phyloP scores from a whole-genome alignment of 2,888 invertebrate genomes.

The Gymnosoma rotundatum region DNA sequence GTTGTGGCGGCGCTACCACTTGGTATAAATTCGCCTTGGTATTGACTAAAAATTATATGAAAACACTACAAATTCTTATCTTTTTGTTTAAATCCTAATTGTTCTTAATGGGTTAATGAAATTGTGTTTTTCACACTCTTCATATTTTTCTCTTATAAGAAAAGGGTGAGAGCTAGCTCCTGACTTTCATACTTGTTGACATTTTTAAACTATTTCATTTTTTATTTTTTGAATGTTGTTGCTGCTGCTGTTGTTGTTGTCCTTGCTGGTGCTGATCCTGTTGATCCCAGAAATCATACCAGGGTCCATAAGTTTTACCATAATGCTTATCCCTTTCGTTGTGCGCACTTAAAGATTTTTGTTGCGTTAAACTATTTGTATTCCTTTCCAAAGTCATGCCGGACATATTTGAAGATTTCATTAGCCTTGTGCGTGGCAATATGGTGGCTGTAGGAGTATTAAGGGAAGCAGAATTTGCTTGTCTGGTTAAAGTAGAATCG shows the following conservation, averaged over 20 bases:
- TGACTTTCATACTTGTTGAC: not conserved
- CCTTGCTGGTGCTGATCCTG: constrained; percentile 75
- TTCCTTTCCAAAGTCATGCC: constrained; percentile 74
- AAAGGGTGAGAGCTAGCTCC: constrained; percentile 74
- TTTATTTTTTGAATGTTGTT: constrained; percentile 73
- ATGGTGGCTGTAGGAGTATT: constrained; percentile 79
- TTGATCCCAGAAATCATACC: constrained; percentile 92
- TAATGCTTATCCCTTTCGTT: constrained; percentile 72
- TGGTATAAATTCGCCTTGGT: constrained; percentile 37
- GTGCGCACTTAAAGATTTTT: constrained; percentile 43
- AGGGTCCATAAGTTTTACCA: constrained; percentile 90
- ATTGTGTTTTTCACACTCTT: not conserved
- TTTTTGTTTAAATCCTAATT: too few species aligned
- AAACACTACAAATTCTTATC: constrained; percentile 40
- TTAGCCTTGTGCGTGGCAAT: constrained; percentile 79
- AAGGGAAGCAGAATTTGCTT: constrained; percentile 81
- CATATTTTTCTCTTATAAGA: constrained; percentile 74
- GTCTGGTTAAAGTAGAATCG: constrained; percentile 61
- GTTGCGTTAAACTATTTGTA: constrained; percentile 76
- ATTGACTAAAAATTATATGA: constrained; percentile 43
- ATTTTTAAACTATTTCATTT: constrained; percentile 72
- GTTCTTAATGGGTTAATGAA: not conserved
- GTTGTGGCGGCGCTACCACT: too few species aligned
- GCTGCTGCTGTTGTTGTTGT: constrained; percentile 72
- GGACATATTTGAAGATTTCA: constrained; percentile 76